Evolutionary conservation across 2,797 vertebrate genomes (phyloP).

Genomic region (Sparus aurata): DNA sequence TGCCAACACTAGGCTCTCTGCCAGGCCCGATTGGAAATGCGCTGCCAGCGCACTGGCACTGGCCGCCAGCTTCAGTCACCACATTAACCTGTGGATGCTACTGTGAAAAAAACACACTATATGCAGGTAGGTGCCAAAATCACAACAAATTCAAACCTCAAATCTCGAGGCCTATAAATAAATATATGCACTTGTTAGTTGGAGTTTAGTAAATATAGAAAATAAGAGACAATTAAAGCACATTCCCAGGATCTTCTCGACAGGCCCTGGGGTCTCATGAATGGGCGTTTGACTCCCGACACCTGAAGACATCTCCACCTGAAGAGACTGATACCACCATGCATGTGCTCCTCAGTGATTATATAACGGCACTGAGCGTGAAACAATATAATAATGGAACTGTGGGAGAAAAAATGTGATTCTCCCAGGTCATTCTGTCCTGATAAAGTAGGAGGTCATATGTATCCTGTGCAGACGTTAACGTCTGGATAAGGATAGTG

Average conservation of each 20-base stretch:
- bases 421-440: too few relatives aligned
- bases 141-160: constrained; percentile 21
- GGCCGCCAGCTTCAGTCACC: constrained; percentile 39
- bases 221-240: neutral
- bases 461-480: too few relatives aligned
- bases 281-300: neutral
- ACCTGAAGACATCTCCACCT: neutral
- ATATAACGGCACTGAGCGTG: neutral
- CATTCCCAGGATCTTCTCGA: too few relatives aligned
- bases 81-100: constrained; percentile 65
- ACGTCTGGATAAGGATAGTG: too few relatives aligned
- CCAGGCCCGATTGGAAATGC: constrained; percentile 61
- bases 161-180: constrained; percentile 14
- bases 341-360: neutral
- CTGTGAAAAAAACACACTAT: constrained; percentile 43
- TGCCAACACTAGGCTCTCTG: constrained; percentile 64
- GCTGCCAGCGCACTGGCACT: constrained; percentile 38
- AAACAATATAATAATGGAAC: neutral
- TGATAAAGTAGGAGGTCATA: too few relatives aligned
- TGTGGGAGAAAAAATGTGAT: too few relatives aligned
- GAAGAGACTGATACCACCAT: neutral
- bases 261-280: neutral
- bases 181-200: neutral
- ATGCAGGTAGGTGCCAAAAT: constrained; percentile 13
- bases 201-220: neutral